Base-by-base conservation (phyloP, 2,113 vertebrate species). In the Gallinago paraguaiae region DNA sequence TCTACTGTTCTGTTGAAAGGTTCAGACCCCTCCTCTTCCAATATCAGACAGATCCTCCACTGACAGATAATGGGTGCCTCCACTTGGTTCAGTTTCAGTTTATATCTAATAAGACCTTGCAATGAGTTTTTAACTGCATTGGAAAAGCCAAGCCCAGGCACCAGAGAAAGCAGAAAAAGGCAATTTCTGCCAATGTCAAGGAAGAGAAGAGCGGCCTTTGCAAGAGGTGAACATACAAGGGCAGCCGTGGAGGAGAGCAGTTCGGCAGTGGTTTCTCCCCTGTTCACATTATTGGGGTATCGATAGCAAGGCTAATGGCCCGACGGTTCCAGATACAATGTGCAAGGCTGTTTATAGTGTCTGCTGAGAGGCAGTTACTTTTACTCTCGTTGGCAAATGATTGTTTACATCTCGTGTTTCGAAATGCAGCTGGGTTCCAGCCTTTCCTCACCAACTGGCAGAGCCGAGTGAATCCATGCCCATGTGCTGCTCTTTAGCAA, bases 401-500 rank as follows among this genome's bases (percentile, higher is more conserved):
- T 43, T 89, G 83, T 93, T 95, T 94, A 68, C 2, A 7, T 93
- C 95, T 97, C 35, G 1, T 45, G 70, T 95, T 96, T 95, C 30
- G 45, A 91, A 88, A 93, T 24, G 75, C 93, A 89, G 91, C 92
- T 86, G 91, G 85, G 91, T 13, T 95, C 90, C 91, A 95, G 77
- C 80, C 86, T 89, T 61, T 22, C 78, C 90, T 92, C 84, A 92
- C 90, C 95, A 90, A 91, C 61, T 76, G 68, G 70, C 10, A 0
- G 68, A 68, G 94, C 60, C 12, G 5, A 86, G 76, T 4, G 14
- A 64, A 72, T 72, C 82, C 65, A 2, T 92, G 96, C 91, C 92
- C 91, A 83, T 84, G 83, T 92, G 89, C 94, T 95, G 91, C 91
- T 96, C 94, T 93, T 96, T 91, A 93, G 95, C 94, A 95, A 95